Conservation (phyloP, 2,888 invertebrate genomes). For the Synanthedon vespiformis region DNA sequence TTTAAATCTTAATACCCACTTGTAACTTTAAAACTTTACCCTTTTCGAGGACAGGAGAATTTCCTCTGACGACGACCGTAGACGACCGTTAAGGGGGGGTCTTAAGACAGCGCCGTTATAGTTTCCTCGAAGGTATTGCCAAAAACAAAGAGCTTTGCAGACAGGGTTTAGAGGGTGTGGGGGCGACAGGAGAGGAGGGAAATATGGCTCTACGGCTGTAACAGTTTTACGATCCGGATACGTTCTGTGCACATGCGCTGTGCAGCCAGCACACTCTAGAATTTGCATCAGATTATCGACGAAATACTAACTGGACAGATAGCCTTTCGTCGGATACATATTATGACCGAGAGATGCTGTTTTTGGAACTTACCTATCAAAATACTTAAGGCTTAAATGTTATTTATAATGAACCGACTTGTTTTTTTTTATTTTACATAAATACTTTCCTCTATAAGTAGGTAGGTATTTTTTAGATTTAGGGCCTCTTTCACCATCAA, state of each 20-base stretch:
- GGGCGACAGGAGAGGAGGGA: constrained; percentile 17
- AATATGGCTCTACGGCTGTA: constrained; percentile 30
- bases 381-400: too few relatives aligned
- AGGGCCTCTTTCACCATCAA: too few relatives aligned
- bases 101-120: constrained; percentile 53
- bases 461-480: too few relatives aligned
- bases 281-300: constrained; percentile 64
- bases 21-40: constrained; percentile 19
- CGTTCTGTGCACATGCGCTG: constrained; percentile 59
- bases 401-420: too few relatives aligned
- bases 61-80: constrained; percentile 40
- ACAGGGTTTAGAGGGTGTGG: constrained; percentile 29
- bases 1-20: constrained; percentile 2
- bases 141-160: constrained; percentile 63
- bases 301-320: neutral
- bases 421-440: too few relatives aligned
- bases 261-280: constrained; percentile 38
- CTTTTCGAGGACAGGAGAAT: constrained; percentile 39
- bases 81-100: constrained; percentile 48
- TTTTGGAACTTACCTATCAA: too few relatives aligned
- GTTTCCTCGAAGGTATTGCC: constrained; percentile 48
- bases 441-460: too few relatives aligned
- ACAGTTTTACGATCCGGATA: constrained; percentile 65
- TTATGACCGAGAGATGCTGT: too few relatives aligned
- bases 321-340: neutral